Base-by-base conservation (phyloP, 2,113 vertebrate species). In the Myotis brandtii region DNA sequence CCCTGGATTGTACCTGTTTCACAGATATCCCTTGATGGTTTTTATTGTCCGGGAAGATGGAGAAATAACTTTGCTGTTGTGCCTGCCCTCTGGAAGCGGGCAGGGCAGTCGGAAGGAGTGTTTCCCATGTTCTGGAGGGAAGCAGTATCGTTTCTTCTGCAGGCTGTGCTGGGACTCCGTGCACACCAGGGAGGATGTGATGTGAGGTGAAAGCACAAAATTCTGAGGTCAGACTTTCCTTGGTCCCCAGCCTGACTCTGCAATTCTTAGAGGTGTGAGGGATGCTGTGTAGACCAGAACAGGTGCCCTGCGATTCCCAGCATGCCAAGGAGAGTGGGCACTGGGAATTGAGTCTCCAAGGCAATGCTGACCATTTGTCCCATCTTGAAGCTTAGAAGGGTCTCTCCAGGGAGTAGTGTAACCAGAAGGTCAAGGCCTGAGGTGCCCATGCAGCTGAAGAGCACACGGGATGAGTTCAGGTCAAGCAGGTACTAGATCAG, bases 241-340 rank as follows among this genome's bases (percentile, higher is more conserved):
- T 13, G 9, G 37, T 32, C 64, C 76, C 32, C 21, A 43, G 13
- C 3, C 23, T n/a, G 4, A 84, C 80, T 79, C 62, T 56, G 54
- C 59, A 23, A 6, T 30, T 69, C 50, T 48, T 54, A 12, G 5
- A 67, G 27, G 12, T 77, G 25, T 56, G 50, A 66, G 50, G 12
- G n/a, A 27, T 46, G 16, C 69, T 72, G 4, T 14, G 2, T 56
- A 9, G 75, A 64, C 40, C 32, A 50, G 32, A 37, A 5, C 83
- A 25, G 59, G 62, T 34, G 5, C 37, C 25, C 30, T 52, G 5
- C 0, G 5, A 43, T 79, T 80, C 56, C 20, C 20, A 18, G 9
- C 0, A 0, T 59, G 21, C 37, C n/a, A 32, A 91, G 40, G 20
- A 30, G 27, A 30, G 16, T 16, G 4, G 11, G 1, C 4, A 17